Evolutionary conservation across 2,888 invertebrate species (phyloP).

Genomic region (Nomada lathburiana): DNA sequence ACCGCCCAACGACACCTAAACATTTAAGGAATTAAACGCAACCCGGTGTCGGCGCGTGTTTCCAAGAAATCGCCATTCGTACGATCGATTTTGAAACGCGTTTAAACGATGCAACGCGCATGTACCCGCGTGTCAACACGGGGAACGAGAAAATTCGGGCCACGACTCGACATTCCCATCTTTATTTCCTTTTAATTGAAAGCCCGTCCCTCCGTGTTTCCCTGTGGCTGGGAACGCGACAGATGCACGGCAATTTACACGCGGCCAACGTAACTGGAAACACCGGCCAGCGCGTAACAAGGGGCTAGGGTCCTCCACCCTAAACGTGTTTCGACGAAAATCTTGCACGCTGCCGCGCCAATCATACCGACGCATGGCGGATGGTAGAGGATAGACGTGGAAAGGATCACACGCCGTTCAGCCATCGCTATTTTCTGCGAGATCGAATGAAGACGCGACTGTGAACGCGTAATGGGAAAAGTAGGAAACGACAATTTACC

Average conservation of each 20-base stretch:
- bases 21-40: background rate
- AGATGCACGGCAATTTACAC: conserved; percentile 42
- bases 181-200: conserved; percentile 49
- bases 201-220: conserved; percentile 14
- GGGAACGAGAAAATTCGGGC: background rate
- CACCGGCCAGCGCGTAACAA: conserved; percentile 27
- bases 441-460: background rate
- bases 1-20: background rate
- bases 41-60: background rate
- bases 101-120: conserved; percentile 14
- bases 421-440: background rate
- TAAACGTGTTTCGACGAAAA: conserved; percentile 37
- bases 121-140: background rate
- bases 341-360: conserved; percentile 6
- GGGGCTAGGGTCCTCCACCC: conserved; percentile 16
- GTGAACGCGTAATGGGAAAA: background rate
- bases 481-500: background rate
- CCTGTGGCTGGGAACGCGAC: conserved; percentile 21
- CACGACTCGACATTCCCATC: conserved; percentile 35
- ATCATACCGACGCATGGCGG: background rate
- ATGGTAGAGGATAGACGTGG: background rate
- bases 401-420: background rate
- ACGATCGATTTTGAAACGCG: conserved; percentile 26
- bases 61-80: background rate
- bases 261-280: conserved; percentile 25